Conservation (phyloP, 2,797 vertebrate genomes). For the Coregonus suidteri region DNA sequence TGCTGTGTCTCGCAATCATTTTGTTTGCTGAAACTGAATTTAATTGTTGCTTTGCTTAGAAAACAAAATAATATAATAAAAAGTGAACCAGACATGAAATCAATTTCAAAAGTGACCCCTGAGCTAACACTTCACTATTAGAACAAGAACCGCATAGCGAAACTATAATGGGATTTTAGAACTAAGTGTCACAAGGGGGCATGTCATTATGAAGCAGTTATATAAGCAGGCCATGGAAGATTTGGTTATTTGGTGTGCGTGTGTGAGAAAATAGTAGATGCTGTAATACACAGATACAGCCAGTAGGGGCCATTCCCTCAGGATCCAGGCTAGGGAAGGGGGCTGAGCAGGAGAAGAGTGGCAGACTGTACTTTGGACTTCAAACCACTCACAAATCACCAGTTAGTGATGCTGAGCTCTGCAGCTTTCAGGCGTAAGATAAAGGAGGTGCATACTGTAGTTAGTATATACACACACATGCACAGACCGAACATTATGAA, state of each 20-base stretch:
- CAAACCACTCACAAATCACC: background rate
- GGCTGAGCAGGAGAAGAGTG: background rate
- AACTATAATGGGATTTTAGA: conserved; percentile 27
- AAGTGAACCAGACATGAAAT: conserved; percentile 17
- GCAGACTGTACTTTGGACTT: background rate
- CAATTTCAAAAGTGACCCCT: conserved; percentile 17
- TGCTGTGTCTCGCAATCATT: conserved; percentile 25
- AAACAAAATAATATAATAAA: background rate
- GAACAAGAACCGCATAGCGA: conserved; percentile 12
- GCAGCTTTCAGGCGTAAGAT: background rate
- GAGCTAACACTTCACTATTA: conserved; percentile 23
- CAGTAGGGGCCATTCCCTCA: conserved; percentile 7
- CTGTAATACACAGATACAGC: background rate
- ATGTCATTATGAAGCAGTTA: conserved; percentile 14
- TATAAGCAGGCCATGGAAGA: background rate
- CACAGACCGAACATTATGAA: background rate
- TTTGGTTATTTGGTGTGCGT: background rate
- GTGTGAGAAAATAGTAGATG: background rate
- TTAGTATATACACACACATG: background rate
- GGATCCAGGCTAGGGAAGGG: background rate
- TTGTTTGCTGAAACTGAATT: conserved; percentile 13
- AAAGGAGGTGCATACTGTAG: background rate
- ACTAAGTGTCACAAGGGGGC: conserved; percentile 22
- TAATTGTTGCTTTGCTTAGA: conserved; percentile 11
- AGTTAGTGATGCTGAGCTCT: background rate